Percentiles rank a stretch among this genome's conserved stretches.
These are phyloP conservation scores for Papilio helenus DNA, from an alignment of 1,140 invertebrate species.

Conservation along the genomic window DNA sequence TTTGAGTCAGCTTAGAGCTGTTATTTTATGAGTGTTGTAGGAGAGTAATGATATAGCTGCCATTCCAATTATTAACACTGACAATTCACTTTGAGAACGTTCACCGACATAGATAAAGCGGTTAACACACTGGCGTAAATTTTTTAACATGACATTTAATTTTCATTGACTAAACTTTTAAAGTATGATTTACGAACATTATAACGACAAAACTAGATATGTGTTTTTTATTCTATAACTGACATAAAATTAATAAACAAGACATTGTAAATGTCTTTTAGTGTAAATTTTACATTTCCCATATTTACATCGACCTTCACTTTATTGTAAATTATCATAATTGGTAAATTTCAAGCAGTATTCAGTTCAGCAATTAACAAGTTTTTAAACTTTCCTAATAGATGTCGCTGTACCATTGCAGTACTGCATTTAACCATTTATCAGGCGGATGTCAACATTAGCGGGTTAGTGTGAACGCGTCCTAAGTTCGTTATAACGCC, in stretches of 20 bases:
- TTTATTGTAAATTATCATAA: not conserved
- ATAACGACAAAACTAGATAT: not conserved
- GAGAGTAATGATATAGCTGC: conserved; percentile 26
- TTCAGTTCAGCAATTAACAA: not conserved
- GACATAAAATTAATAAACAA: not conserved
- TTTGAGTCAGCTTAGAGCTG: too few species aligned
- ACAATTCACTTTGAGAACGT: conserved; percentile 29
- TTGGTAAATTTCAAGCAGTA: not conserved
- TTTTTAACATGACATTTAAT: not conserved
- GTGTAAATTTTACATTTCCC: not conserved
- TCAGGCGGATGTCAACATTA: conserved; percentile 5
- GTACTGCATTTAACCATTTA: not conserved
- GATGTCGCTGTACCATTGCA: not conserved
- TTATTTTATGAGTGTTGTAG: not conserved
- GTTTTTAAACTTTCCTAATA: not conserved
- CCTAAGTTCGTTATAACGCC: conserved; percentile 11
- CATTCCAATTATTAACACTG: conserved; percentile 33
- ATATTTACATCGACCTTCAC: not conserved
- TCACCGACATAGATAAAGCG: conserved; percentile 11
- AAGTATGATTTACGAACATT: too few species aligned
- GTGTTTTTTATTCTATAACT: too few species aligned
- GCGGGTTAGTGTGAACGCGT: not conserved
- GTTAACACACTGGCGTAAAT: not conserved
- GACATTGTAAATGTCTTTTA: not conserved
- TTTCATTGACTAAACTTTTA: too few species aligned